Conservation (phyloP, 2,113 vertebrate genomes). For the Myotis davidii region DNA sequence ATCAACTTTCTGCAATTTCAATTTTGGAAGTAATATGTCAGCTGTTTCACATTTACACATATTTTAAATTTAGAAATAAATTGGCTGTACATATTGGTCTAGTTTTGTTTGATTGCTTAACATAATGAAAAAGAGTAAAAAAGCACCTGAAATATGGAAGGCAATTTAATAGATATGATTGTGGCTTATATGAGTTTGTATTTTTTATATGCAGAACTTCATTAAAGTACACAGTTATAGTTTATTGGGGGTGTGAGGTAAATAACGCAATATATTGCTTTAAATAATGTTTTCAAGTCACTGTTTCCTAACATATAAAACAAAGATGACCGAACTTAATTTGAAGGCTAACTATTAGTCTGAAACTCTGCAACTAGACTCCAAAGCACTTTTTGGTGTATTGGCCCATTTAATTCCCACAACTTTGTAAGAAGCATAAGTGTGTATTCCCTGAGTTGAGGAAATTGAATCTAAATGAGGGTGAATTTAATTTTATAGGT, state of each 20-base stretch:
- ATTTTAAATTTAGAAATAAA: not conserved
- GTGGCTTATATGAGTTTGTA: not conserved
- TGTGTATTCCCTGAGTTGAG: not conserved
- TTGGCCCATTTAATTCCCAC: not conserved
- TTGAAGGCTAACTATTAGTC: not conserved
- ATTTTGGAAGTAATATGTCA: not conserved
- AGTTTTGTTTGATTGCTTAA: slow-evolving; percentile 17
- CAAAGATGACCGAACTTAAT: not conserved
- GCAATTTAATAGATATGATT: not conserved
- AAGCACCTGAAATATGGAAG: not conserved
- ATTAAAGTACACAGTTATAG: not conserved
- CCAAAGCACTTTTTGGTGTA: not conserved
- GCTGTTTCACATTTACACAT: not conserved
- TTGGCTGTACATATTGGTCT: not conserved
- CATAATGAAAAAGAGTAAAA: not conserved
- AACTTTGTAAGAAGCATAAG: not conserved
- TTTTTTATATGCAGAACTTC: not conserved
- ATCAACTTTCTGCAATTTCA: not conserved
- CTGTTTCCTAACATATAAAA: not conserved
- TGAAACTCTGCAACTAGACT: not conserved
- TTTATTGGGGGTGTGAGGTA: not conserved
- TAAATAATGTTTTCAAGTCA: not conserved
- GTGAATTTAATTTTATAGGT: not conserved
- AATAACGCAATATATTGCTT: not conserved
- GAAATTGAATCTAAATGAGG: not conserved